Base-by-base conservation (phyloP, 2,113 vertebrate species). In the Peromyscus californicus region DNA sequence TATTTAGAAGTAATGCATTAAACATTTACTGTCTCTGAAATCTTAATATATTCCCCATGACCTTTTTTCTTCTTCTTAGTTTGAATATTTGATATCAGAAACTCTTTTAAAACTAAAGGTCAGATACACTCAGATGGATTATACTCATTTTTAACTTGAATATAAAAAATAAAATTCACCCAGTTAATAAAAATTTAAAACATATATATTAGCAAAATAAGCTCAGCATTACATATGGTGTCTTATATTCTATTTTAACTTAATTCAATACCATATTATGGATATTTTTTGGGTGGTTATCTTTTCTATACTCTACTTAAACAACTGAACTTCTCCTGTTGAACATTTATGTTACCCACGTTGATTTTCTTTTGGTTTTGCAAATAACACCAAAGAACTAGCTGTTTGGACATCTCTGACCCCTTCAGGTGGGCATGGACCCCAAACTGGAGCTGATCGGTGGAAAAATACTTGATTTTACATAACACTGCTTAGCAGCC, bases 1-100 rank as follows among this genome's bases (percentile, higher is more conserved):
- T 89, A 94, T 74, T 90, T 92, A 92, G 12, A 87, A 31, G 33
- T 33, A 76, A 90, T 78, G 82, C 63, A 94, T 42, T 96, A 89
- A 91, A 89, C 15, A 89, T 42, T 95, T 90, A 91, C 21, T 1
- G 59, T 61, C 26, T 51, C 51, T 42, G 72, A 94, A 95, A 87
- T 93, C 21, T 93, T 96, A 72, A 63, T 67, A 63, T 69, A 93
- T 54, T 91, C 75, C 72, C 26, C 67, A 80, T 11, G 57, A 80
- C 19, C 3, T 74, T 69, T 96, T 45, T 78, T 61, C n/a, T 39
- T 16, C 54, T 57, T 85, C 83, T 80, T 24, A 63, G 63, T 45
- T 45, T 95, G 63, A 78, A 74, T 80, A 69, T 79, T 80, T 85
- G 42, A 70, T 75, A 95, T 36, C 2, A 83, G 8, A 42, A 85